Evolutionary conservation across 2,113 vertebrate genomes (phyloP).

Genomic region (Stegastes partitus): DNA sequence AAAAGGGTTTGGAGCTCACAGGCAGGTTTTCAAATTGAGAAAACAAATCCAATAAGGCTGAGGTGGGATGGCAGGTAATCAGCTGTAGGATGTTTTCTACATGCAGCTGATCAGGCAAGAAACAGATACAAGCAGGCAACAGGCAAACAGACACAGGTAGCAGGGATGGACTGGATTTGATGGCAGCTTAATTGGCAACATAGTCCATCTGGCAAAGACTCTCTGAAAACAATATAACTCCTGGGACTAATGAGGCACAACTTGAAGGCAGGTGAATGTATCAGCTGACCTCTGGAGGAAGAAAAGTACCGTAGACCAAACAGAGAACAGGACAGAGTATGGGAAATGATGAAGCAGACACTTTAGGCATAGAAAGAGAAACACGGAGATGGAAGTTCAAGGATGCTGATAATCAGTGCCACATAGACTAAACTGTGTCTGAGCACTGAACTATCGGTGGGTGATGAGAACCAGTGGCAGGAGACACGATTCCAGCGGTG

Average conservation of each 20-base stretch:
- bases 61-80: background rate
- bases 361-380: background rate
- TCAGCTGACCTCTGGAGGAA: constrained; percentile 35
- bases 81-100: background rate
- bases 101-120: constrained; percentile 7
- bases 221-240: constrained; percentile 12
- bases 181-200: constrained; percentile 39
- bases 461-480: constrained; percentile 5
- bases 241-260: constrained; percentile 16
- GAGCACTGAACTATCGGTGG: background rate
- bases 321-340: constrained; percentile 6
- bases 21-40: background rate
- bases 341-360: background rate
- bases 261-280: constrained; percentile 40
- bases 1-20: background rate
- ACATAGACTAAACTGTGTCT: background rate
- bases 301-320: constrained; percentile 9
- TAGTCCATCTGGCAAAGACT: constrained; percentile 23
- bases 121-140: constrained; percentile 15
- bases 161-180: background rate
- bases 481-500: background rate
- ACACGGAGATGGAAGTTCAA: background rate
- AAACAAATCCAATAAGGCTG: background rate
- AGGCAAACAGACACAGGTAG: background rate
- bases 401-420: background rate